Base-by-base conservation (phyloP, 2,888 invertebrate genomes). In the Cabera pusaria region DNA sequence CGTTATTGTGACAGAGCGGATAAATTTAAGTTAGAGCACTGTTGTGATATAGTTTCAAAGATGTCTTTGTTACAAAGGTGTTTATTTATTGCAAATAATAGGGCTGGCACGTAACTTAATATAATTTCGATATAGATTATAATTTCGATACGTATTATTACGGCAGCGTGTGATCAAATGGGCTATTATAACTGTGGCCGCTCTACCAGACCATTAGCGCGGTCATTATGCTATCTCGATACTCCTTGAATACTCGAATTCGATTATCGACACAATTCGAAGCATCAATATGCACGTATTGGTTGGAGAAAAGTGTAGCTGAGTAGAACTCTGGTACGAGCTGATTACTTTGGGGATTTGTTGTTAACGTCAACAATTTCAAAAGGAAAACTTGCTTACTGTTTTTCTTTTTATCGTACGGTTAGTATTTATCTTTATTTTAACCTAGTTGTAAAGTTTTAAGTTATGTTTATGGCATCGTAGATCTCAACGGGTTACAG, bases 201-300 rank as follows among this genome's bases (percentile, higher is more conserved):
- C 58, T 44, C 56, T 55, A 58, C 55, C 49, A 53, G 56, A 43
- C 67, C 64, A 70, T 72, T 74, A 69, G 62, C 57, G 46, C 49
- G 55, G 57, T 66, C 69, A 68, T 76, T 72, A 72, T 63, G 64
- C 59, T 64, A 67, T 60, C 64, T 67, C 63, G 56, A 61, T 60
- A 65, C 59, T 63, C 55, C 56, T 57, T 53, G 60, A 60, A 59
- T 64, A 42, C 41, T 31, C 26, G 31, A 42, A 61, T 42, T 42
- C 31, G 25, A 37, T 57, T 55, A 57, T 59, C 59, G 56, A 59
- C 54, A 56, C 52, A 46, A 47, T 34, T 44, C 33, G 36, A n/a
- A 41, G 28, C 34, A 38, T 48, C 24, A 9, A 18, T 28, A 21
- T 33, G 19, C 17, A 27, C 4, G n/a, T n/a, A n/a, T n/a, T n/a